Evolutionary conservation across 2,888 invertebrate genomes (phyloP).

Genomic region (Microplitis manilae): DNA sequence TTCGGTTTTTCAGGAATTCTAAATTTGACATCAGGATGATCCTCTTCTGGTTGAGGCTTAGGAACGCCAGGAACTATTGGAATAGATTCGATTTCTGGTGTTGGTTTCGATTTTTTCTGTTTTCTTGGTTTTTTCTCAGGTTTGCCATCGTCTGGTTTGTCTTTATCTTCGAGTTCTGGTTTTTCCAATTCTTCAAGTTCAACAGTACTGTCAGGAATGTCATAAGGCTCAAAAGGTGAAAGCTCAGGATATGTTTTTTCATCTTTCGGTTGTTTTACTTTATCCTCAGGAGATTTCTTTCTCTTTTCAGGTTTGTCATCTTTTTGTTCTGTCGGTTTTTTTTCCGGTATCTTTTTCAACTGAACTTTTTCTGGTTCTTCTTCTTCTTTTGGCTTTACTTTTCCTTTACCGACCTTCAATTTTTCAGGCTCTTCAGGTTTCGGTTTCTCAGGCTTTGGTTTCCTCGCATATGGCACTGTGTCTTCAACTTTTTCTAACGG

Average conservation of each 20-base stretch:
- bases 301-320: conserved; percentile 60
- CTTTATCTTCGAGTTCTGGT: conserved; percentile 66
- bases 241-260: conserved; percentile 65
- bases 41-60: conserved; percentile 69
- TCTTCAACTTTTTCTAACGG: conserved; percentile 67
- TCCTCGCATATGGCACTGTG: conserved; percentile 64
- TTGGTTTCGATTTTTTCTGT: conserved; percentile 64
- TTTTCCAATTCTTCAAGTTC: conserved; percentile 63
- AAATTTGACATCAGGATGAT: conserved; percentile 69
- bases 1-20: conserved; percentile 63
- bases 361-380: conserved; percentile 60
- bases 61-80: conserved; percentile 68
- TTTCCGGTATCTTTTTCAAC: conserved; percentile 67
- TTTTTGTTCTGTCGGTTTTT: conserved; percentile 62
- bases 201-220: conserved; percentile 62
- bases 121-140: conserved; percentile 59
- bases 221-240: conserved; percentile 70
- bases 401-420: conserved; percentile 65
- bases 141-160: conserved; percentile 65
- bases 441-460: conserved; percentile 64
- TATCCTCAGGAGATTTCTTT: conserved; percentile 56
- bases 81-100: conserved; percentile 64
- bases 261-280: conserved; percentile 58
- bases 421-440: conserved; percentile 60
- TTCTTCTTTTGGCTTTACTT: conserved; percentile 64